Conservation (phyloP, 2,797 vertebrate species). For the Pipistrellus kuhlii region DNA sequence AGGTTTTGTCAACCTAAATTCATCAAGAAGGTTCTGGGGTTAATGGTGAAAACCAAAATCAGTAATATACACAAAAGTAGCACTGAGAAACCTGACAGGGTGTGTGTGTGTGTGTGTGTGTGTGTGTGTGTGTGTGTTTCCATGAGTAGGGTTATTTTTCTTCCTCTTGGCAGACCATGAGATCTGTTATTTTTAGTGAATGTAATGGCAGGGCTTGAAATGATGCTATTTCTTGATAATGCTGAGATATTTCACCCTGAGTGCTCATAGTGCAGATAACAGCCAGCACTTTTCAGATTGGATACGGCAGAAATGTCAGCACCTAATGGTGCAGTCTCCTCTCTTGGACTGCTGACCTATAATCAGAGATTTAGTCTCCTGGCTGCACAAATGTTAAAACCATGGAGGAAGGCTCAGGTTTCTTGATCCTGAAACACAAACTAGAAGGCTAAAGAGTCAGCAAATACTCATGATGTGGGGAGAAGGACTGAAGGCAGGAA, state of each 20-base stretch:
- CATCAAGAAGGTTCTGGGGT: constrained; percentile 2
- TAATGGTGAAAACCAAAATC: constrained; percentile 3
- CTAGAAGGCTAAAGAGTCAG: background rate
- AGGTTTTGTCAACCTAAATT: background rate
- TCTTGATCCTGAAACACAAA: background rate
- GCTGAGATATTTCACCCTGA: background rate
- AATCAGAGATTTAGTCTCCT: constrained; percentile 17
- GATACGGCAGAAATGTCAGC: fast-evolving
- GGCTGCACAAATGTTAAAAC: background rate
- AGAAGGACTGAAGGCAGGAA: background rate
- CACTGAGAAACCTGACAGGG: background rate
- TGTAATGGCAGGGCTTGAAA: background rate
- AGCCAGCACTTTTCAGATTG: background rate
- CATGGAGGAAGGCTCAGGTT: background rate
- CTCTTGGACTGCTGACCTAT: background rate
- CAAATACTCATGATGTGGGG: too few relatives aligned
- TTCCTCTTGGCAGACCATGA: background rate
- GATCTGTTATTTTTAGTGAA: background rate
- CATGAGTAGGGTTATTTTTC: background rate
- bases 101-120: background rate
- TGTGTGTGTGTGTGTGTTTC: background rate
- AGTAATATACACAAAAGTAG: background rate
- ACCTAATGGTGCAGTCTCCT: background rate
- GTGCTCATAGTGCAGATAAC: background rate
- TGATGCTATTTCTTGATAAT: background rate